These are phyloP conservation scores for Hydrozoanthus gracilis DNA, from an alignment of 92 coral and sea anemone genomes.

Conservation along the genomic window DNA sequence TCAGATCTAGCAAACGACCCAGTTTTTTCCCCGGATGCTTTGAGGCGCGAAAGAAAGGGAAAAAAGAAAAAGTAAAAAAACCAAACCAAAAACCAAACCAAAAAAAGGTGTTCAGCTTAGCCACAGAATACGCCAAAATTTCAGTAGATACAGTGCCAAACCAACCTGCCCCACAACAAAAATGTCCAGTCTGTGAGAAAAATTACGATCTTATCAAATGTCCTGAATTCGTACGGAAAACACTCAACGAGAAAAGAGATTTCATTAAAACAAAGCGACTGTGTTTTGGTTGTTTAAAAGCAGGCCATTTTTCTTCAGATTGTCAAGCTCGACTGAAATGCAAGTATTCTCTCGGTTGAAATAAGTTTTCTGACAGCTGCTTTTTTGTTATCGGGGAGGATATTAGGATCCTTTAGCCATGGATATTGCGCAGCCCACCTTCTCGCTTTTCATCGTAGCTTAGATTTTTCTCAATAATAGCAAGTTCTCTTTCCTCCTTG, in stretches of 20 bases:
- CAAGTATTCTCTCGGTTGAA: slow-evolving; percentile 50
- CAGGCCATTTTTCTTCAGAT: no score
- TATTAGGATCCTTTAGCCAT: slow-evolving; percentile 60
- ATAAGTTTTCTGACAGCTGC: slow-evolving; percentile 57
- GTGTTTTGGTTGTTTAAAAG: not conserved
- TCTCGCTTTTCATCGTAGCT: slow-evolving; percentile 32
- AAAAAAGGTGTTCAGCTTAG: not conserved
- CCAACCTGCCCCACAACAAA: not conserved
- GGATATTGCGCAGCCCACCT: slow-evolving; percentile 58
- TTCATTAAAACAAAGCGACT: no score
- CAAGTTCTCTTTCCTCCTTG: slow-evolving; percentile 57
- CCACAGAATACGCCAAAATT: not conserved
- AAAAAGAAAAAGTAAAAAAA: not conserved
- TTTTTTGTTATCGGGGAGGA: slow-evolving; percentile 65
- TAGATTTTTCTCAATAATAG: slow-evolving; percentile 54
- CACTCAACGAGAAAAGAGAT: no score
- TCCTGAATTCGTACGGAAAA: not conserved
- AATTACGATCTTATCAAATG: not conserved
- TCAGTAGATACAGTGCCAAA: no score
- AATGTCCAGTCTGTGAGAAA: not conserved
- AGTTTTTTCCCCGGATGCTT: slow-evolving; percentile 58
- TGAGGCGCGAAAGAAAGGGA: slow-evolving; percentile 30
- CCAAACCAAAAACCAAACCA: not conserved
- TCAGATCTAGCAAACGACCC: no score
- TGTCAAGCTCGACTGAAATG: not conserved